Evolutionary conservation across 2,113 vertebrate genomes (phyloP).

Genomic region (Calidris pygmaea): DNA sequence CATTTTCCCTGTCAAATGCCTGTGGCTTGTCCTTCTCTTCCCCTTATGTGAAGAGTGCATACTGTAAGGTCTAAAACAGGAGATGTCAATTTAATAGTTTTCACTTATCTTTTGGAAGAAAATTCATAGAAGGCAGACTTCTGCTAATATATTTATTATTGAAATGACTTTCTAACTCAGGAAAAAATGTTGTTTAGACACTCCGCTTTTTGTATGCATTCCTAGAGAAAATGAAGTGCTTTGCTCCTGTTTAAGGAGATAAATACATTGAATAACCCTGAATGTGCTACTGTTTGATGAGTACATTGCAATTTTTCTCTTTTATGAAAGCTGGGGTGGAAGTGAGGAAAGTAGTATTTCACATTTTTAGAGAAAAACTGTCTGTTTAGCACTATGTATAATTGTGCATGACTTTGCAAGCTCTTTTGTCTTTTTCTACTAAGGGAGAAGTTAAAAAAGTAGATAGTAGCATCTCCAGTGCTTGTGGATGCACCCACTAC

Average conservation of each 20-base stretch:
- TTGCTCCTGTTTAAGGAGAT: neutral
- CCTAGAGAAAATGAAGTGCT: neutral
- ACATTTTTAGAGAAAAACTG: neutral
- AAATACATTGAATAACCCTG: neutral
- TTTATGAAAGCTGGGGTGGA: neutral
- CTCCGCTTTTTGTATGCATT: neutral
- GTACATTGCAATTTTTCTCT: neutral
- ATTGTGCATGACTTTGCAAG: neutral
- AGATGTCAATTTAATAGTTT: neutral
- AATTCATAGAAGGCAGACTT: neutral
- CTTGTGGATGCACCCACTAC: slow-evolving; percentile 87
- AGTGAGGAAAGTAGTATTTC: neutral
- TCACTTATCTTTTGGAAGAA: neutral
- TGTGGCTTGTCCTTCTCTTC: neutral
- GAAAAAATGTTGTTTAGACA: neutral
- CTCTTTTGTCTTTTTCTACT: slow-evolving; percentile 32
- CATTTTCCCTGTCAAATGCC: neutral
- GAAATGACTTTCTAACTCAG: neutral
- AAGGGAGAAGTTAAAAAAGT: slow-evolving; percentile 89
- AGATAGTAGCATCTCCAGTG: slow-evolving; percentile 76
- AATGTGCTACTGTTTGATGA: neutral
- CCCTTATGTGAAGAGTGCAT: neutral
- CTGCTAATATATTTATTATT: neutral
- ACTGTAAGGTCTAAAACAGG: neutral
- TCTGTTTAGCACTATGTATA: neutral